Percentiles rank a stretch among this genome's conserved stretches.
These are phyloP conservation scores for Limonius californicus DNA, from an alignment of 1,140 invertebrate genomes.

Conservation along the genomic window DNA sequence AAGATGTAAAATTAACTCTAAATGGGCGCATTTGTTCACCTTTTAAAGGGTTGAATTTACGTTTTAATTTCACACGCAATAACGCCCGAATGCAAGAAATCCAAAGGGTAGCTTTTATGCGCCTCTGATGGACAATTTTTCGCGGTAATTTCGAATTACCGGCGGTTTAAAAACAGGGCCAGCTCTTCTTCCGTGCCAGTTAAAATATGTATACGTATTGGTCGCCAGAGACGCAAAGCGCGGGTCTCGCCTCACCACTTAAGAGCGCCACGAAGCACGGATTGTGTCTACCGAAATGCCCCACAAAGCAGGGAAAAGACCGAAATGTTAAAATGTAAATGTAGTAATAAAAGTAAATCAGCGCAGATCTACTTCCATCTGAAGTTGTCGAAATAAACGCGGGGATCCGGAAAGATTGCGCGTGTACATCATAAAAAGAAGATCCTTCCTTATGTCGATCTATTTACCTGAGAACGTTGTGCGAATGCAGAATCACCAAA, in stretches of 20 bases:
- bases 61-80: conserved; percentile 46
- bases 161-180: conserved; percentile 31
- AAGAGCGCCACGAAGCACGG: conserved; percentile 7
- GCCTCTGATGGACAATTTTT: conserved; percentile 37
- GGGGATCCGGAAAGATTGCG: conserved; percentile 24
- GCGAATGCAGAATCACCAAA: conserved; percentile 24
- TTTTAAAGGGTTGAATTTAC: conserved; percentile 33
- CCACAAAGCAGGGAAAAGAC: conserved; percentile 10
- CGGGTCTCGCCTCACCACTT: conserved; percentile 7
- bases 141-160: conserved; percentile 41
- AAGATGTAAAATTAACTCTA: conserved; percentile 28
- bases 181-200: conserved; percentile 14
- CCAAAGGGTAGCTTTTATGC: conserved; percentile 41
- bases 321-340: conserved; percentile 21
- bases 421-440: conserved; percentile 26
- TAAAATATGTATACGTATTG: conserved; percentile 34
- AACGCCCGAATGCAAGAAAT: conserved; percentile 34
- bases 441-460: conserved; percentile 25
- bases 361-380: conserved; percentile 24
- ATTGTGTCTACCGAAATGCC: conserved; percentile 1
- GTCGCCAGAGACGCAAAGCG: conserved; percentile 23
- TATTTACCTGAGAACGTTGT: conserved; percentile 26
- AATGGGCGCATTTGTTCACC: conserved; percentile 25
- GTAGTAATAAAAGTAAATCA: conserved; percentile 27
- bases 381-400: conserved; percentile 27